Evolutionary conservation across 2,888 invertebrate species (phyloP).

Genomic region (Buathra laborator): DNA sequence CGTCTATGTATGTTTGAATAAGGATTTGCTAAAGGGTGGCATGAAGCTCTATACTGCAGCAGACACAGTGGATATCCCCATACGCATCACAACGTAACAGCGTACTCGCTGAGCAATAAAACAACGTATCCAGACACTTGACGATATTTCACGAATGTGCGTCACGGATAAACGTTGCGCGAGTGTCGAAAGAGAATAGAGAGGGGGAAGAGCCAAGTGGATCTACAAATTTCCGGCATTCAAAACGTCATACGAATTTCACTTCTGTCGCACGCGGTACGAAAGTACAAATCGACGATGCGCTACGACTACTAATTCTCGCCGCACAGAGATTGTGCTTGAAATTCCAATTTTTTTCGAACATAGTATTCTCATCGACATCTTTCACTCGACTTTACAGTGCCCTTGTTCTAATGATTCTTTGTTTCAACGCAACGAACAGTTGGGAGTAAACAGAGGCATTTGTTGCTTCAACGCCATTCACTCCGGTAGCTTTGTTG

Average conservation of each 20-base stretch:
- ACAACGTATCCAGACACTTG: constrained; percentile 7
- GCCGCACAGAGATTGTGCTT: constrained; percentile 7
- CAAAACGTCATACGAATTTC: constrained; percentile 44
- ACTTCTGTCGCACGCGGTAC: neutral
- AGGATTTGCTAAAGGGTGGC: constrained; percentile 31
- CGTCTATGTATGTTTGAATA: constrained; percentile 45
- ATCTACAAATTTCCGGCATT: constrained; percentile 35
- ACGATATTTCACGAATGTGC: constrained; percentile 44
- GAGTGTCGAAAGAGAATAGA: neutral
- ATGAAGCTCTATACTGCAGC: constrained; percentile 22
- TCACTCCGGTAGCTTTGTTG: neutral
- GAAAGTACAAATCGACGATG: neutral
- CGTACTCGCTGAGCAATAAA: constrained; percentile 1
- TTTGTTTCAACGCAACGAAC: constrained; percentile 29
- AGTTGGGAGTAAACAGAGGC: constrained; percentile 11
- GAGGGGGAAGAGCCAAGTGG: neutral
- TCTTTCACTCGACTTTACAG: neutral
- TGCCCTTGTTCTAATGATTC: neutral
- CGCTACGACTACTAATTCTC: too few relatives aligned
- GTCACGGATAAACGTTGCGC: constrained; percentile 16
- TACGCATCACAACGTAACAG: constrained; percentile 15
- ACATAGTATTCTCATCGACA: neutral
- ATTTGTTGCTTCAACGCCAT: constrained; percentile 3
- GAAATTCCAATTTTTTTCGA: constrained; percentile 38
- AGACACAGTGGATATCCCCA: neutral